Conservation (phyloP, 1,140 invertebrate species). For the Pachypeltis micranthus region DNA sequence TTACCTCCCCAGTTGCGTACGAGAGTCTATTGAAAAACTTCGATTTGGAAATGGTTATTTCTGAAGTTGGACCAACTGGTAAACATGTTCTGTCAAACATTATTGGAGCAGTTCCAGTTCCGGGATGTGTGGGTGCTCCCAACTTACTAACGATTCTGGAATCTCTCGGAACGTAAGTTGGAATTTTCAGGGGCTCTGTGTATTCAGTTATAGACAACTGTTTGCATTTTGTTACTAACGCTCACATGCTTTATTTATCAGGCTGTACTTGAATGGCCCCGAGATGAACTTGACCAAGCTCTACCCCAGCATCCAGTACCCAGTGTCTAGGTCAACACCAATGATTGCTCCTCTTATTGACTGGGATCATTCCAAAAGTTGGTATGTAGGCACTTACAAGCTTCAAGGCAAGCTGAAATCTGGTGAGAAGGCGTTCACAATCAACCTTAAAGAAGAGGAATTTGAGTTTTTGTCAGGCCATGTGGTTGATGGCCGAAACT, state of each 20-base stretch:
- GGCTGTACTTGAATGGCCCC: constrained; percentile 26
- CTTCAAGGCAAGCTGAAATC: constrained; percentile 48
- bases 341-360: constrained; percentile 62
- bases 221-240: too few relatives aligned
- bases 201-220: too few relatives aligned
- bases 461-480: constrained; percentile 72
- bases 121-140: not conserved
- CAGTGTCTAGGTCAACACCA: constrained; percentile 64
- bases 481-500: constrained; percentile 72
- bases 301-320: constrained; percentile 55
- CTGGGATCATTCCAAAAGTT: constrained; percentile 81
- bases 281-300: constrained; percentile 34
- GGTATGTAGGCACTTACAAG: constrained; percentile 49
- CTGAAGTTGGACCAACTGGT: not conserved
- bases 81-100: not conserved
- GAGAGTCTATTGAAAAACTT: not conserved
- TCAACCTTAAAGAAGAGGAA: constrained; percentile 52
- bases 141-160: not conserved
- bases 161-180: not conserved
- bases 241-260: constrained; percentile 16
- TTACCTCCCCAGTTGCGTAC: not conserved
- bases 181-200: not conserved
- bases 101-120: not conserved
- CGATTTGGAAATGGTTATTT: not conserved
- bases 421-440: constrained; percentile 46